A percentile compares a stretch with the other conserved stretches of the same genome.
phyloP scores from a whole-genome alignment of 2,113 vertebrate genomes.

The Mustelus asterias region DNA sequence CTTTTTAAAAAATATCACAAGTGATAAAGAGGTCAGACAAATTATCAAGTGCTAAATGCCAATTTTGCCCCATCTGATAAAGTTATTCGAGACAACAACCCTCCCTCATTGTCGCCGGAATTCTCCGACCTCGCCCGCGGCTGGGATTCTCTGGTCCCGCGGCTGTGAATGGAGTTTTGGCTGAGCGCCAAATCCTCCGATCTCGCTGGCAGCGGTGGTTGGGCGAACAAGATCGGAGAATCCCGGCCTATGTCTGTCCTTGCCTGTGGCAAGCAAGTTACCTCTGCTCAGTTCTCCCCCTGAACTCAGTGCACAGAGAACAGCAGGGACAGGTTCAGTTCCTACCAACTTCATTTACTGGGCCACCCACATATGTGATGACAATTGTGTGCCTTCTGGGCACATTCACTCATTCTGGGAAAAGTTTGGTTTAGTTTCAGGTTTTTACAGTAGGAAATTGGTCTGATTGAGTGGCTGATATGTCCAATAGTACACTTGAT shows the following conservation, averaged over 20 bases:
- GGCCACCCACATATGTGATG: neutral
- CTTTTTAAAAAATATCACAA: neutral
- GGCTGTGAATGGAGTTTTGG: no score
- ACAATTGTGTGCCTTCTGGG: neutral
- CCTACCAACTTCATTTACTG: neutral
- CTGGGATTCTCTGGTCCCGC: no score
- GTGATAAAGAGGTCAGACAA: neutral
- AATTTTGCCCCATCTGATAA: neutral
- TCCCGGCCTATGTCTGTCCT: no score
- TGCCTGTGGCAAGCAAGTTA: neutral
- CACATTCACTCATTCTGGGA: conserved; percentile 1
- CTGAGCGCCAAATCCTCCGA: no score
- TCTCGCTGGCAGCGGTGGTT: no score
- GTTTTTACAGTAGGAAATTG: neutral
- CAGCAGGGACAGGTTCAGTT: neutral
- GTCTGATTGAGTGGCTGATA: neutral
- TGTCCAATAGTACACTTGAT: neutral
- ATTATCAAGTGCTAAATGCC: neutral
- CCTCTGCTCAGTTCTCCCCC: neutral
- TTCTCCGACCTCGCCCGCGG: no score
- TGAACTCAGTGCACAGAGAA: neutral
- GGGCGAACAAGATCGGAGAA: no score
- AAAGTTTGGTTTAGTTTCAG: neutral
- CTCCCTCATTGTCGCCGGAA: neutral
- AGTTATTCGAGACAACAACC: neutral